Evolutionary conservation across 30 jellyfish, hydroid and myxozoan genomes (phyloP).

Genomic region (Cassiopea andromeda): DNA sequence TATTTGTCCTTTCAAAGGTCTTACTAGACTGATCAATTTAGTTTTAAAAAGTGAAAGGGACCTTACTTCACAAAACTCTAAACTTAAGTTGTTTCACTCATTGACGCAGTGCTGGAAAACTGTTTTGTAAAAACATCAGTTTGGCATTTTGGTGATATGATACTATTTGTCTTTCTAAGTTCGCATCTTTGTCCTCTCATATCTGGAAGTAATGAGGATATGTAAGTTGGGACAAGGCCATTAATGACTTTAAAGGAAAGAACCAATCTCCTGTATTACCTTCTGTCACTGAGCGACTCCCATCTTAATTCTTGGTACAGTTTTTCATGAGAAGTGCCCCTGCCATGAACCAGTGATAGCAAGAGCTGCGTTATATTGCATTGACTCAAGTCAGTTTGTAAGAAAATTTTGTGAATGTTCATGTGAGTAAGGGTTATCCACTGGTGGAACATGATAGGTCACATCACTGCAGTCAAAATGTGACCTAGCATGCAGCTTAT

Average conservation of each 20-base stretch:
- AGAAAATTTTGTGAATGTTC: slow-evolving; percentile 7
- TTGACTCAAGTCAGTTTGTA: slow-evolving; percentile 11
- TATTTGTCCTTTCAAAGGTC: slow-evolving; percentile 40
- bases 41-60: slow-evolving; percentile 41
- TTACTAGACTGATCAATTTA: slow-evolving; percentile 31
- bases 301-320: slow-evolving; percentile 53
- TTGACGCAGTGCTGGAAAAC: slow-evolving; percentile 36
- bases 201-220: slow-evolving; percentile 16
- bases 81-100: slow-evolving; percentile 46
- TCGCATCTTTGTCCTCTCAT: slow-evolving; percentile 28
- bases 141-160: slow-evolving; percentile 30
- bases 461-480: slow-evolving; percentile 19
- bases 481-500: slow-evolving; percentile 36
- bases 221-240: slow-evolving; percentile 52
- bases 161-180: slow-evolving; percentile 24
- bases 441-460: slow-evolving; percentile 41
- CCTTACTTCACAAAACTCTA: slow-evolving; percentile 41
- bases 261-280: slow-evolving; percentile 47
- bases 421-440: slow-evolving; percentile 33
- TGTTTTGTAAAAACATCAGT: slow-evolving; percentile 41
- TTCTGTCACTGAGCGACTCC: slow-evolving; percentile 62
- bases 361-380: slow-evolving; percentile 56
- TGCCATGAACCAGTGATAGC: slow-evolving; percentile 53
- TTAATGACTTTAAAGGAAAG: slow-evolving; percentile 25
- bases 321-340: slow-evolving; percentile 44